Evolutionary conservation across 92 coral and sea anemone species (phyloP), one percentile per base, ranked within the genome.

Genomic region (Epizoanthus ramosus): DNA sequence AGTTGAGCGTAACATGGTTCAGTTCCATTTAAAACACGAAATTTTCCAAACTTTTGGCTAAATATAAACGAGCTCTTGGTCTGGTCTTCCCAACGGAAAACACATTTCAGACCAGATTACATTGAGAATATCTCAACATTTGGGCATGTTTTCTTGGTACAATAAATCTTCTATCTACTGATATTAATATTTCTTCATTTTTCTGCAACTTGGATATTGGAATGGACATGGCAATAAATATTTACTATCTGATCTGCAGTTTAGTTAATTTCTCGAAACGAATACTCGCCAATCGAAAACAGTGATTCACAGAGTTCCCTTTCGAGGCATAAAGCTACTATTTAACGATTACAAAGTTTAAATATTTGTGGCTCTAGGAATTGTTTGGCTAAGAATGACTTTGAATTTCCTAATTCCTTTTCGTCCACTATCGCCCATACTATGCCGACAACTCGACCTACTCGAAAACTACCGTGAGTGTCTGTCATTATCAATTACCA

Each of bases 321-420:
- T n/a, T 67, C 43, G 47, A 28, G 50, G 41, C 19, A 0, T 33
- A 67, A 67, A 28, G 22, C 41, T 28, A 67, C 14, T 50, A 33
- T 67, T 67, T 33, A 67, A 28, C 72, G 47, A 33, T 28, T 67
- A 67, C 33, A 67, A 67, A 16, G 47, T 33, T 67, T 67, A 67
- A 67, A 67, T 67, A 67, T 24, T 65, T 25, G 4, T 25, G 17
- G 15, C 2, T 65, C 39, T 65, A 24, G 2, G 14, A 8, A 24
- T 24, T 65, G 15, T 65, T 24, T 28, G 17, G 17, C 41, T 65
- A 6, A 65, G 13, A 28, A 16, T 65, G 31, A 19, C 31, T 23
- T 23, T 37, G 43, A 50, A 12, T 50, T 50, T 50, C 54, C 54
- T 50, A 50, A 50, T 50, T 12, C 12, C 54, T 1, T 50, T 50